phyloP scores from a whole-genome alignment of 2,113 vertebrate species.

The Tylochromis polylepis region DNA sequence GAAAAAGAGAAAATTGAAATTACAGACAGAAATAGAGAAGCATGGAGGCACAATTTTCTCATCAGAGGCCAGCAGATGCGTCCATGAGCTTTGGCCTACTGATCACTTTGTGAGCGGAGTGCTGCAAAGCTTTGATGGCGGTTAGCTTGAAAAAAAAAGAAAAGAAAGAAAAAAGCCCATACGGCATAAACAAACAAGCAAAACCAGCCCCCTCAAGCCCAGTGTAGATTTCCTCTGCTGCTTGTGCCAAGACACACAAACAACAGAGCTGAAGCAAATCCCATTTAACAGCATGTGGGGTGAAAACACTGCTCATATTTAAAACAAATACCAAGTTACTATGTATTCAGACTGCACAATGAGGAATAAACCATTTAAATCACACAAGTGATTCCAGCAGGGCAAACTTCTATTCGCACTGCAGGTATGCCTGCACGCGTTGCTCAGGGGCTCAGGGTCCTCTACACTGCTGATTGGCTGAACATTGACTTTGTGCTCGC shows the following conservation, averaged over 20 bases:
- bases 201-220: constrained; percentile 37
- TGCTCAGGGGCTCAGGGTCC: neutral
- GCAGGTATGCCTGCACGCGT: neutral
- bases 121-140: constrained; percentile 34
- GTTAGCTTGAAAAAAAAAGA: neutral
- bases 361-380: constrained; percentile 19
- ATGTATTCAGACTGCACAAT: constrained; percentile 31
- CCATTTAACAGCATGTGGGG: constrained; percentile 45
- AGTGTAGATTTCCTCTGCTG: constrained; percentile 44
- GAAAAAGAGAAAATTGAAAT: constrained; percentile 13
- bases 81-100: constrained; percentile 29
- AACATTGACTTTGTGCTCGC: neutral
- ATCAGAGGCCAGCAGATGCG: constrained; percentile 44
- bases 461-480: neutral
- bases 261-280: constrained; percentile 27
- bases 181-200: constrained; percentile 42
- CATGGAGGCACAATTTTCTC: constrained; percentile 12
- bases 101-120: constrained; percentile 13
- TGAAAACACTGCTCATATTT: constrained; percentile 31
- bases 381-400: neutral
- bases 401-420: neutral
- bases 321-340: constrained; percentile 50
- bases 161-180: neutral
- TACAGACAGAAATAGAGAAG: constrained; percentile 2
- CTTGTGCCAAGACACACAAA: constrained; percentile 56